phyloP scores from a whole-genome alignment of 2,113 vertebrate genomes.

The Eurypyga helias region DNA sequence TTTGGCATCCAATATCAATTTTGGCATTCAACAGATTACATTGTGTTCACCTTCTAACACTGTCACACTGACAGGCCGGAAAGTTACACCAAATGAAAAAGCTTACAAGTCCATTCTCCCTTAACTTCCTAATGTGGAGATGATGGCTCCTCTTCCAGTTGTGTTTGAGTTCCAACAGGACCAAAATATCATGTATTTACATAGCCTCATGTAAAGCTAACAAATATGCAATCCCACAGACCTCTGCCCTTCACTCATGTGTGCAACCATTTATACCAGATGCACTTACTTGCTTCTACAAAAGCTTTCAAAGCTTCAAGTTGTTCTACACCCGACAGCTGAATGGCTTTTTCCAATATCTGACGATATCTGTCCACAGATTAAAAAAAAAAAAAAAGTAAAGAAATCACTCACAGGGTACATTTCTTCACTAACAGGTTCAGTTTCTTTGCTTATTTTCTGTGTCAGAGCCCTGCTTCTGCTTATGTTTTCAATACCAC shows the following conservation, averaged over 20 bases:
- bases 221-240: background rate
- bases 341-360: constrained; percentile 95
- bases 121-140: background rate
- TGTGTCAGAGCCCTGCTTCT: background rate
- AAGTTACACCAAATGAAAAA: background rate
- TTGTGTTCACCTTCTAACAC: background rate
- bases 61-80: background rate
- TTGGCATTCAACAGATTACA: background rate
- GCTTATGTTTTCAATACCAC: background rate
- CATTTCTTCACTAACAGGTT: background rate
- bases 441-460: background rate
- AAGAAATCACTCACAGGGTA: background rate
- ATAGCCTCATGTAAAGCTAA: rapidly evolving
- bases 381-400: background rate
- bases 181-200: background rate
- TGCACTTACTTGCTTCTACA: constrained; percentile 96
- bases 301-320: constrained; percentile 97
- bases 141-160: background rate
- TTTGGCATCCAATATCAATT: background rate
- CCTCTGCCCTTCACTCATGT: background rate
- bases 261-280: background rate
- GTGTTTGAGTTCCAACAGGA: background rate
- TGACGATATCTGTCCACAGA: constrained; percentile 88
- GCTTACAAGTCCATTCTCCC: background rate
- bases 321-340: constrained; percentile 89